Evolutionary conservation across 2,113 vertebrate species (phyloP).

Genomic region (Anser brachyrhynchus): DNA sequence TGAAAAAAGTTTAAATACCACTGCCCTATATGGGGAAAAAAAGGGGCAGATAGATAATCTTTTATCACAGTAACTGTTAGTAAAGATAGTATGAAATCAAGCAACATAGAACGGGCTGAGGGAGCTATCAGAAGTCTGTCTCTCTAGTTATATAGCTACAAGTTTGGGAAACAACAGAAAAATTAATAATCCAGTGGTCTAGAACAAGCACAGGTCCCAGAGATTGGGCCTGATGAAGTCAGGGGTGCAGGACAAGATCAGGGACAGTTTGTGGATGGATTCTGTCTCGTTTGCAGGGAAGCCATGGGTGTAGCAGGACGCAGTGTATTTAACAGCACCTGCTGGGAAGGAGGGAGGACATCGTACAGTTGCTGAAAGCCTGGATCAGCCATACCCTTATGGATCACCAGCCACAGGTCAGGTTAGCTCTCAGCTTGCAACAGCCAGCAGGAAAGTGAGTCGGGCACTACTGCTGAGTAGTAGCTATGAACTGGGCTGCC

Average conservation of each 20-base stretch:
- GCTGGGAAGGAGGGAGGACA: neutral
- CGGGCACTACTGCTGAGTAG: neutral
- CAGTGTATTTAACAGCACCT: rapidly evolving
- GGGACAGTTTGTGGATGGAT: neutral
- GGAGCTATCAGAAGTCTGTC: neutral
- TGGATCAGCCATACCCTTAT: neutral
- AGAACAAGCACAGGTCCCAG: neutral
- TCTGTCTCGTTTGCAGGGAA: neutral
- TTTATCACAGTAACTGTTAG: neutral
- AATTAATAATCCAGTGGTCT: neutral
- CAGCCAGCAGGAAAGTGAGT: neutral
- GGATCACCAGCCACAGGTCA: neutral
- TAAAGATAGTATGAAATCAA: neutral
- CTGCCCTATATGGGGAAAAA: neutral
- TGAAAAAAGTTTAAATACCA: neutral
- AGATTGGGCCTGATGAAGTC: neutral
- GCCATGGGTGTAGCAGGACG: neutral
- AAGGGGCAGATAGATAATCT: neutral
- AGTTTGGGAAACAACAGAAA: too few species aligned
- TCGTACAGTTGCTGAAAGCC: neutral
- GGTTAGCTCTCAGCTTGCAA: neutral
- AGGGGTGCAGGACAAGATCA: neutral
- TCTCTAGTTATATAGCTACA: neutral
- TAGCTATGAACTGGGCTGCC: neutral
- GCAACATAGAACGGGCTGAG: rapidly evolving